Base-by-base conservation (phyloP, 2,888 invertebrate species). In the Polymixis lichenea region DNA sequence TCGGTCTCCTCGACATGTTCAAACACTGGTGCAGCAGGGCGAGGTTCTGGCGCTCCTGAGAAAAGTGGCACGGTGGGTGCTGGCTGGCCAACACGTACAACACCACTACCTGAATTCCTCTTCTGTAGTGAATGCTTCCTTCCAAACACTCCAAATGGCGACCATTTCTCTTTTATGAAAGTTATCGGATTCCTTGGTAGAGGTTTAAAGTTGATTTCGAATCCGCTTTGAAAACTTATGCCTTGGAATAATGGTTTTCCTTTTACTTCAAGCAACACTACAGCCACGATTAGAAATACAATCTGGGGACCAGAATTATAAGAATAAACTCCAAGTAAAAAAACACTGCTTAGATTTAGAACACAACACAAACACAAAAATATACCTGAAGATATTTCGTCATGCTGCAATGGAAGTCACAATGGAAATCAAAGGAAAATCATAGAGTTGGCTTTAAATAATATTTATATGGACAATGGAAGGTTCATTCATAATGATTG, bases 121-220 rank as follows among this genome's bases (percentile, higher is more conserved):
- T 88, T 91, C 32, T 86, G 80, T 72, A 91, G 85, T 4, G 77
- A 76, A 70, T 83, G 78, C 56, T 84, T 85, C 49, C 72, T 84
- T 71, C 91, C 91, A 80, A 91, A 91, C 46, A 82, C 86, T 62
- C 93, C 93, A 53, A 95, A 91, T 0, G 94, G 93, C 1, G 91
- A 88, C 91, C 92, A 91, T 84, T 92, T 92, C 64, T 94, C 92
- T 28, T 89, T 92, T 17, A 93, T 86, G 55, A 93, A 91, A 0
- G 91, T 83, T 53, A 94, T 75, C 0, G 92, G 92, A 64, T 90
- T 91, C 1, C 91, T 87, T n/a, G 88, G 86, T 22, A 91, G 74
- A 1, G 91, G 92, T 64, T 90, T 91, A 15, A 93, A 86, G 53
- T 89, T 90, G 0, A 94, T 84, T 69, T 93, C 92, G 28, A 93